Conservation (phyloP, 2,888 invertebrate species). For the Himalopsyche anomala region DNA sequence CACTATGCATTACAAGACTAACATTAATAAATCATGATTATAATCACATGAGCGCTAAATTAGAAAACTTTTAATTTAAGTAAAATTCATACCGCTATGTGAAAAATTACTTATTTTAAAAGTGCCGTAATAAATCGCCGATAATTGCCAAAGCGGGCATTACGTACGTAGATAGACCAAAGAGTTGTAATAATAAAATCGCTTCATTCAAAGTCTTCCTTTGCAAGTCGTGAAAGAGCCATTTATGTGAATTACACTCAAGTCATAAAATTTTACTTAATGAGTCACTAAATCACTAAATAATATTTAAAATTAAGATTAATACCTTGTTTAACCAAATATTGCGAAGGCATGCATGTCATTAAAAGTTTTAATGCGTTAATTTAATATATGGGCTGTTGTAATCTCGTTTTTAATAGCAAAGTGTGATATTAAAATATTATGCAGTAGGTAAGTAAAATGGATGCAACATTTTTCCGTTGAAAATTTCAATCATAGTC, state of each 20-base stretch:
- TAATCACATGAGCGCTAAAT: background rate
- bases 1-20: too few species aligned
- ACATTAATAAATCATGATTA: too few species aligned
- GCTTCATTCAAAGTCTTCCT: background rate
- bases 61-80: slow-evolving; percentile 9
- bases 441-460: too few species aligned
- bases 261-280: slow-evolving; percentile 23
- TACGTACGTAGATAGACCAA: slow-evolving; percentile 11
- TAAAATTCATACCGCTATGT: background rate
- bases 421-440: too few species aligned
- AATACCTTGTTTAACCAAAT: slow-evolving; percentile 14
- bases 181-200: slow-evolving; percentile 36
- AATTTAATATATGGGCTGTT: too few species aligned
- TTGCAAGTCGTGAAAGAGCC: background rate
- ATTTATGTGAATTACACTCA: slow-evolving; percentile 20
- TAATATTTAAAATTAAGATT: slow-evolving; percentile 14
- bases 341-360: slow-evolving; percentile 67
- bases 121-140: slow-evolving; percentile 33
- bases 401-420: too few species aligned
- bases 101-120: slow-evolving; percentile 32
- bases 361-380: slow-evolving; percentile 67
- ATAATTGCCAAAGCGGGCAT: slow-evolving; percentile 17
- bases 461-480: too few species aligned
- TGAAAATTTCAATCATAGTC: too few species aligned
- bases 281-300: slow-evolving; percentile 13